Conservation (phyloP, 2,797 vertebrate species). For the Halcyon smyrnensis region DNA sequence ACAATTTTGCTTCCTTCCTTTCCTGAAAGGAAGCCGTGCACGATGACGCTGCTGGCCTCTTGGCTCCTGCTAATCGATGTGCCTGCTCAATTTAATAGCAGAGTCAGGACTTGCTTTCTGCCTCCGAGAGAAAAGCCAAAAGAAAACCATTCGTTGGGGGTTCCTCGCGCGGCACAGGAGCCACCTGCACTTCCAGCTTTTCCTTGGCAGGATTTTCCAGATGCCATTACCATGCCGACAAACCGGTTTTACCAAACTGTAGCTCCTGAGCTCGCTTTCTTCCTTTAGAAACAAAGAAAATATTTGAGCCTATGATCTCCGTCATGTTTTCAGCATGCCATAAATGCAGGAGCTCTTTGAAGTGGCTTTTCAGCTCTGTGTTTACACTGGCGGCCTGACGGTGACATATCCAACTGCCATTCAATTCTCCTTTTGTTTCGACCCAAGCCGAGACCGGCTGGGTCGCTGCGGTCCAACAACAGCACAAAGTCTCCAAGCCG, state of each 20-base stretch:
- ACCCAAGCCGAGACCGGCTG: background rate
- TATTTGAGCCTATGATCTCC: background rate
- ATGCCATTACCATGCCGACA: background rate
- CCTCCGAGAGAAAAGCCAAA: background rate
- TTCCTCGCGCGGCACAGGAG: background rate
- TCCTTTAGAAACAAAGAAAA: background rate
- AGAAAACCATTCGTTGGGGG: background rate
- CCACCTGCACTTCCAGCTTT: background rate
- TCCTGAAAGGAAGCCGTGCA: fast-evolving
- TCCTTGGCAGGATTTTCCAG: background rate
- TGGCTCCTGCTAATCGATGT: background rate
- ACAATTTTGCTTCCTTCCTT: background rate
- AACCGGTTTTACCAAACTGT: fast-evolving
- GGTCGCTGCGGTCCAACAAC: background rate
- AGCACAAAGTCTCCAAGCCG: background rate
- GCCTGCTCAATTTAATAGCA: background rate
- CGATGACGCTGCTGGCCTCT: background rate
- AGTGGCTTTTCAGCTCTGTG: background rate
- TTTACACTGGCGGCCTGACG: background rate
- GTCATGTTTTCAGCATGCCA: background rate
- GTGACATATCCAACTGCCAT: background rate
- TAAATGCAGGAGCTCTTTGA: background rate
- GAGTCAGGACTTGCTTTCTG: background rate
- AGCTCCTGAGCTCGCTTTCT: background rate
- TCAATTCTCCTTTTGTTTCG: background rate